Evolutionary conservation across 2,113 vertebrate genomes (phyloP), one percentile per base, ranked within the genome.

Genomic region (Neofelis nebulosa): DNA sequence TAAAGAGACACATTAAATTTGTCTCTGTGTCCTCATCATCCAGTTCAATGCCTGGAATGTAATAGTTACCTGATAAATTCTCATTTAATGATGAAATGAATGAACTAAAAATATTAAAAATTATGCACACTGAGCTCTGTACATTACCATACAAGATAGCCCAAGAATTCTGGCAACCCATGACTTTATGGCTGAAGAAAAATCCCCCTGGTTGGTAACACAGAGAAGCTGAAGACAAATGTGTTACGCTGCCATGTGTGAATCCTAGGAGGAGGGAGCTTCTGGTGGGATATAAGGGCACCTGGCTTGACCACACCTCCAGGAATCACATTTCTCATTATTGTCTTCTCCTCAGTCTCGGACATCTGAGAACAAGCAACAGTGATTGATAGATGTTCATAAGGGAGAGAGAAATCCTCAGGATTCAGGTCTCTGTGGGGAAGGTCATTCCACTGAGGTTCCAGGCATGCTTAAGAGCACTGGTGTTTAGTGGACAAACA

Each of bases 171-270:
- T 69, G 71, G 38, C 52, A 71, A 36, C n/a, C 29, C 13, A 1
- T 0, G 27, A 69, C 16, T 36, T 6, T 12, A 8, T 1, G 45
- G 15, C 68, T 9, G 50, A 87, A 69, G 66, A 52, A 52, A 76
- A 74, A 2, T 21, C 4, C 4, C 33, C 83, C 55, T 25, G 23
- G 10, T 31, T 21, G n/a, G 41, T 10, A 57, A 50, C 45, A 33
- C 8, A 16, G n/a, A 63, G 50, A 7, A 9, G 74, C 74, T 41
- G 33, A 52, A 38, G 81, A 27, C 14, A 8, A 10, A 50, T 1
- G 4, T 41, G 6, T 7, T 3, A 10, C 10, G 8, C 8, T 3
- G 23, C 31, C 0, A 0, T 0, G 0, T 29, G 13, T 25, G 36
- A n/a, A 3, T 74, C n/a, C 27, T 1, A 0, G 57, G 41, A 29